Conservation (phyloP, 2,113 vertebrate species). For the Caranx ignobilis region DNA sequence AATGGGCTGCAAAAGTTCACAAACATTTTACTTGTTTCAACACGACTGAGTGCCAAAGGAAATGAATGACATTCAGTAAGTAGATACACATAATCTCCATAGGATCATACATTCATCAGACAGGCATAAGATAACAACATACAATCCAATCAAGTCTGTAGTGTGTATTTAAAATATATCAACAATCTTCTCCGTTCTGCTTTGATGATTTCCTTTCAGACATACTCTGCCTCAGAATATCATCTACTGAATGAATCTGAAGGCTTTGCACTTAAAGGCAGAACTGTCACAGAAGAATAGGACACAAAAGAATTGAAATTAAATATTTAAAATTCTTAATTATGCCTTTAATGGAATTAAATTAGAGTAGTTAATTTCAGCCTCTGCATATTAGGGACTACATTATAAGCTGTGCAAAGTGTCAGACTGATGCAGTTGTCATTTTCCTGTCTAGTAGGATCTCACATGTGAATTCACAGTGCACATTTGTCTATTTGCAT, state of each 20-base stretch:
- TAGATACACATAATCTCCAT: not conserved
- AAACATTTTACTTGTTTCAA: slow-evolving; percentile 4
- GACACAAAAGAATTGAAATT: not conserved
- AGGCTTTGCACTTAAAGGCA: not conserved
- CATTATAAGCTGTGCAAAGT: too few species aligned
- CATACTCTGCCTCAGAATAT: not conserved
- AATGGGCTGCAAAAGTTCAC: not conserved
- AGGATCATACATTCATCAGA: too few species aligned
- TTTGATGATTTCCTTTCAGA: slow-evolving; percentile 22
- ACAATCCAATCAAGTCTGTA: not conserved
- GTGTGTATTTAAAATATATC: slow-evolving; percentile 8
- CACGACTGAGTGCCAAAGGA: not conserved
- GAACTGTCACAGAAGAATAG: not conserved
- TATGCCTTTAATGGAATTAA: not conserved
- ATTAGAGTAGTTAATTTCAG: not conserved
- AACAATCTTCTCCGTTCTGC: not conserved
- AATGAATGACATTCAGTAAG: slow-evolving; percentile 11
- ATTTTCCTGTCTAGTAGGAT: too few species aligned
- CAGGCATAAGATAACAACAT: not conserved
- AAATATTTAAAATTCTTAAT: not conserved
- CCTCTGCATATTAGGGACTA: not conserved
- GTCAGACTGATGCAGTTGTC: too few species aligned
- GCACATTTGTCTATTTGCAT: too few species aligned
- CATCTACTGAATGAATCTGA: slow-evolving; percentile 6
- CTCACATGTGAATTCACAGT: too few species aligned